Percentiles rank a stretch among this genome's conserved stretches.
Evolutionary conservation across 2,888 invertebrate species (phyloP).

Genomic region (Oscheius sp.): DNA sequence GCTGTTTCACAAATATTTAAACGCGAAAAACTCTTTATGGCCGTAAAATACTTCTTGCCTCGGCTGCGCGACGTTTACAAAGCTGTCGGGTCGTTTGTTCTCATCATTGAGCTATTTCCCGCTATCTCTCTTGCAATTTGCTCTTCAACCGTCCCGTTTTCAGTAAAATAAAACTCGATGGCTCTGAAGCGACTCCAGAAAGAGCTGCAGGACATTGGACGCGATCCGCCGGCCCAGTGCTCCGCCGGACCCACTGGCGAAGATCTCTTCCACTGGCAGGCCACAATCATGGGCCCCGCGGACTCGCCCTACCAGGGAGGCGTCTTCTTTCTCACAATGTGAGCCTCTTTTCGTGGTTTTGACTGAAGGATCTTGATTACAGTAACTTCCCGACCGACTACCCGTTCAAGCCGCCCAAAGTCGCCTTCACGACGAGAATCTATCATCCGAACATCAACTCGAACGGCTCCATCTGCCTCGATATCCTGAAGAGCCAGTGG

Average conservation of each 20-base stretch:
- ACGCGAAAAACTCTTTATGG: too few relatives aligned
- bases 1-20: too few relatives aligned
- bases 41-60: too few relatives aligned
- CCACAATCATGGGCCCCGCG: background rate
- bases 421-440: conserved; percentile 10
- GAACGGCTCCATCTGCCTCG: too few relatives aligned
- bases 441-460: too few relatives aligned
- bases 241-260: conserved; percentile 22
- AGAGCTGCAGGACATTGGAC: conserved; percentile 23
- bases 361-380: too few relatives aligned
- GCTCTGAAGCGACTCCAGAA: conserved; percentile 22
- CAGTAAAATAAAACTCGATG: background rate
- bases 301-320: conserved; percentile 28
- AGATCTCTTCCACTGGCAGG: conserved; percentile 8
- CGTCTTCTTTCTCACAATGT: conserved; percentile 16
- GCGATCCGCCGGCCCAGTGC: conserved; percentile 24
- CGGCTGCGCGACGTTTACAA: too few relatives aligned
- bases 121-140: too few relatives aligned
- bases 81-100: too few relatives aligned
- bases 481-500: background rate
- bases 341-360: too few relatives aligned
- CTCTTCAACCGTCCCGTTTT: too few relatives aligned
- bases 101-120: too few relatives aligned
- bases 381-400: conserved; percentile 24
- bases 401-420: conserved; percentile 28